Conservation (phyloP, 2,888 invertebrate species). For the Ptychoptera contaminata region DNA sequence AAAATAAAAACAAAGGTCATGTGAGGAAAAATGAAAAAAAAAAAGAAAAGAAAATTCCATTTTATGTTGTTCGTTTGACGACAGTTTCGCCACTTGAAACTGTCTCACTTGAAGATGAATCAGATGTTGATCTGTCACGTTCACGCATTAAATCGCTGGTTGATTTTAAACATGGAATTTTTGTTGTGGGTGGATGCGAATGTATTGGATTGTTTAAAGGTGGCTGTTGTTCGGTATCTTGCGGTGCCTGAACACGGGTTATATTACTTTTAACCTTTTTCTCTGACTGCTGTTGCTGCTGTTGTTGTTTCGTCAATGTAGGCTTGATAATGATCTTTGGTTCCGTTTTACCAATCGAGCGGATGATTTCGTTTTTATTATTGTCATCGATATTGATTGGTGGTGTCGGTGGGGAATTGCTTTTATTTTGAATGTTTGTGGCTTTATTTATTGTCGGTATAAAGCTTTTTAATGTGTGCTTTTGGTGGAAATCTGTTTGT, state of each 20-base stretch:
- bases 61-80: slow-evolving; percentile 6
- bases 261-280: not conserved
- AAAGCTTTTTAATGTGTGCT: slow-evolving; percentile 1
- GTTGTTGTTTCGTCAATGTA: not conserved
- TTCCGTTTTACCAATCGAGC: slow-evolving; percentile 2
- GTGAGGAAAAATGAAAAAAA: too few species aligned
- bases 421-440: slow-evolving; percentile 12
- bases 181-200: too few species aligned
- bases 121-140: too few species aligned
- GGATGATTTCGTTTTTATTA: slow-evolving; percentile 8
- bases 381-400: slow-evolving; percentile 4
- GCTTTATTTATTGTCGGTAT: slow-evolving; percentile 2
- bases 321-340: slow-evolving; percentile 11
- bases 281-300: not conserved
- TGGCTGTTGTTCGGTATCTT: too few species aligned
- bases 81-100: slow-evolving; percentile 27
- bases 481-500: not conserved
- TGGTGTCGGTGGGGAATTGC: slow-evolving; percentile 9
- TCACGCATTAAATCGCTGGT: too few species aligned
- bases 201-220: too few species aligned
- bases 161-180: too few species aligned
- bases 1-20: too few species aligned
- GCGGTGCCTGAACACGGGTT: too few species aligned
- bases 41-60: too few species aligned
- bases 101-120: slow-evolving; percentile 15